Conservation (phyloP, 2,888 invertebrate genomes). For the Rhogogaster chlorosoma region DNA sequence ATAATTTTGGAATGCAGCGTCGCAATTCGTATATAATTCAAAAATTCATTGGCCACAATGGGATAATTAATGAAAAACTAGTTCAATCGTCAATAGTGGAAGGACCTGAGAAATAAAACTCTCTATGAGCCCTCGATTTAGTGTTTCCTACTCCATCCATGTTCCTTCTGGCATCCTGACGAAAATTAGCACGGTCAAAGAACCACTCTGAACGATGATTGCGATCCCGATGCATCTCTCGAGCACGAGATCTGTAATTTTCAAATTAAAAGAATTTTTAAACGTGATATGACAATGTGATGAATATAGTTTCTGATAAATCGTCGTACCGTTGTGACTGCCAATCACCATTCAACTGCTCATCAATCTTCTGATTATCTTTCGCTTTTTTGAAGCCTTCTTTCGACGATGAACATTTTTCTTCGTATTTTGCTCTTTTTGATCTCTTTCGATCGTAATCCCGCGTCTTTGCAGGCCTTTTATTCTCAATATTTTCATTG, state of each 20-base stretch:
- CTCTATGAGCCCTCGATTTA: not conserved
- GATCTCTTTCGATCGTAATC: not conserved
- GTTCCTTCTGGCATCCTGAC: conserved; percentile 50
- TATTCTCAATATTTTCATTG: conserved; percentile 53
- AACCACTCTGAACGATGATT: conserved; percentile 59
- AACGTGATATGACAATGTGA: not conserved
- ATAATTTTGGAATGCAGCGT: not conserved
- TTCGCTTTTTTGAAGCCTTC: conserved; percentile 47
- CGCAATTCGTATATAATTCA: not conserved
- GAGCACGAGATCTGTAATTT: conserved; percentile 54
- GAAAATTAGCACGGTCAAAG: conserved; percentile 60
- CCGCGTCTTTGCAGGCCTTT: not conserved
- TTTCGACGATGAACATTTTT: conserved; percentile 28
- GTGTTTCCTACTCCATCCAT: not conserved
- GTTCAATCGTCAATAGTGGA: not conserved
- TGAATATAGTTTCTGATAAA: not conserved
- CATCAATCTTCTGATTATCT: conserved; percentile 43
- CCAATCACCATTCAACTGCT: conserved; percentile 54
- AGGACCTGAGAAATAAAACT: not conserved
- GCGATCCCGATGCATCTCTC: conserved; percentile 57
- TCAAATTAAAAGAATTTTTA: not conserved
- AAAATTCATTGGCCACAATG: not conserved
- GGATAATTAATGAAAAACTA: not conserved
- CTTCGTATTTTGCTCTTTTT: conserved; percentile 18
- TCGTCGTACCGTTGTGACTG: conserved; percentile 55